Conservation (phyloP, 53 echinoderm and acorn worm species). For the Patiria pectinifera region DNA sequence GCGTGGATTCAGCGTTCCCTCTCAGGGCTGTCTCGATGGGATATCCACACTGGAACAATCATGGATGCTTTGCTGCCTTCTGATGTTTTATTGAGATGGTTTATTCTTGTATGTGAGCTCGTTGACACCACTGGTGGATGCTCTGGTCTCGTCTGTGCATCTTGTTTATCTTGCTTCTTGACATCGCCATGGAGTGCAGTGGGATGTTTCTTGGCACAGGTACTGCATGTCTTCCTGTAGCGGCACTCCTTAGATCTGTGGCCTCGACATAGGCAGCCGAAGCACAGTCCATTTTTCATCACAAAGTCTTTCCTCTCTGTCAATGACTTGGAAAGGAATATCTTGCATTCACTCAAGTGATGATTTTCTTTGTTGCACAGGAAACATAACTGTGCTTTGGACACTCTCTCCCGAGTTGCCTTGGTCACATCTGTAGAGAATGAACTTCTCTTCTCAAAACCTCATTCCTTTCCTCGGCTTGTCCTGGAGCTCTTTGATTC, state of each 20-base stretch:
- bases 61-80: slow-evolving; percentile 38
- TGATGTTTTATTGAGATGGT: slow-evolving; percentile 5
- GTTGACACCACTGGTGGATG: not conserved
- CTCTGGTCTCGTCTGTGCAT: not conserved
- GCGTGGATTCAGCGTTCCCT: slow-evolving; percentile 24
- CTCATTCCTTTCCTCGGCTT: too few species aligned
- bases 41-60: slow-evolving; percentile 53
- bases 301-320: not conserved
- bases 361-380: not conserved
- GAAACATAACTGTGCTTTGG: too few species aligned
- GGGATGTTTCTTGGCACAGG: not conserved
- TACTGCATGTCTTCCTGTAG: slow-evolving; percentile 7
- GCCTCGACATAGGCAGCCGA: slow-evolving; percentile 2
- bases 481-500: too few species aligned
- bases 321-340: not conserved
- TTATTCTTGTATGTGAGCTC: slow-evolving; percentile 4
- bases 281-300: slow-evolving; percentile 32
- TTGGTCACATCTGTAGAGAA: too few species aligned
- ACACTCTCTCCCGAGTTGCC: too few species aligned
- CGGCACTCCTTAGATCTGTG: slow-evolving; percentile 11
- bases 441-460: too few species aligned
- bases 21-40: slow-evolving; percentile 32
- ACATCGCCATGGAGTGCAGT: slow-evolving; percentile 11
- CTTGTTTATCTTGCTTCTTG: not conserved
- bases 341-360: not conserved